Evolutionary conservation across 2,888 invertebrate genomes (phyloP), one percentile per base, ranked within the genome.

Genomic region (Ectropis crepuscularia): DNA sequence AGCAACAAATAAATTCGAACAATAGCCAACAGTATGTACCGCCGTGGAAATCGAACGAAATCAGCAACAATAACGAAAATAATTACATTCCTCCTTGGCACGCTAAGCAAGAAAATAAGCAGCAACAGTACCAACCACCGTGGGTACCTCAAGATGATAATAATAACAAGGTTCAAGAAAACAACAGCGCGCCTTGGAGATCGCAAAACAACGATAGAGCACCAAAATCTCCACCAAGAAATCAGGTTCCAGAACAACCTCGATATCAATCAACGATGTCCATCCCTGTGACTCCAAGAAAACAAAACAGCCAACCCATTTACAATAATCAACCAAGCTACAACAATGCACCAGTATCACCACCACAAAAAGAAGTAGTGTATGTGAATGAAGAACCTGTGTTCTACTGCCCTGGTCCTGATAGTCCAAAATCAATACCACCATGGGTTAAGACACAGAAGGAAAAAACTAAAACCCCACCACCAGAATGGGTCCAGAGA

Each of bases 401-500:
- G 0, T 92, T 85, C 71, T 91, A 81, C 61, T 91, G 90, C 61
- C 89, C 92, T 2, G 93, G 91, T 6, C 88, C 92, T 2, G 93
- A 90, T 5, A 93, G 91, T 72, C 90, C 92, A 2, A 89, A 92
- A 65, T 82, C 89, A 10, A 83, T 92, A 62, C 90, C 93, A 47
- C 87, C 92, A 1, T 93, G 89, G 89, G 92, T 91, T 1, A 90
- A 89, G 73, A 83, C 90, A 16, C 92, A 92, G 67, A 92, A 92
- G 65, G 92, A 93, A 74, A 92, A 90, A 73, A 92, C 93, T 0
- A 92, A 91, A 74, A 92, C 92, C 45, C 92, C 92, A 37, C 93
- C 93, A 6, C 93, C 93, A 6, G 85, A 75, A 10, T 93, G 93
- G 93, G 84, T 85, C 67, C 91, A 90, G 68, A 83, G 82, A 63